These are phyloP conservation scores for Drosophila bocki DNA, from an alignment of 1,140 invertebrate genomes.

Conservation along the genomic window DNA sequence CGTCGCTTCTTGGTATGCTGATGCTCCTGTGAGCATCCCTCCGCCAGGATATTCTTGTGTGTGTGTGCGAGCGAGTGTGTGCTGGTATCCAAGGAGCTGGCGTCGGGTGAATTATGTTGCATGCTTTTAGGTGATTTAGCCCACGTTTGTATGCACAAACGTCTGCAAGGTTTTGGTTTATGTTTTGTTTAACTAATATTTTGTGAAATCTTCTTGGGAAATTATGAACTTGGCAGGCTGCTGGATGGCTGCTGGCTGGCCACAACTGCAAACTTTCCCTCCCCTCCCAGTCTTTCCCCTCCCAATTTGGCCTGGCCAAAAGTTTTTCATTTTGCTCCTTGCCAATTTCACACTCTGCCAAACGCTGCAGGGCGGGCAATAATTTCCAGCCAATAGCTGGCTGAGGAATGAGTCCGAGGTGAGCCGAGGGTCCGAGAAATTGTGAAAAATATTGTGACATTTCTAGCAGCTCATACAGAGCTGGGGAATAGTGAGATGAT, in stretches of 20 bases:
- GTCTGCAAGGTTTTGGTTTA: constrained; percentile 80
- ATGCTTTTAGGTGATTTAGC: constrained; percentile 83
- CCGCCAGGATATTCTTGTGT: not conserved
- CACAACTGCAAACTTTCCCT: constrained; percentile 19
- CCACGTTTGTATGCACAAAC: constrained; percentile 80
- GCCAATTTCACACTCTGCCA: constrained; percentile 82
- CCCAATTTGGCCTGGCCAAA: constrained; percentile 42
- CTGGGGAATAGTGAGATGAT: not conserved
- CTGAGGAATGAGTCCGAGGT: constrained; percentile 33
- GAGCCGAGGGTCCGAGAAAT: constrained; percentile 36
- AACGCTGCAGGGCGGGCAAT: constrained; percentile 72
- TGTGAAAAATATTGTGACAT: constrained; percentile 46
- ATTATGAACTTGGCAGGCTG: constrained; percentile 70
- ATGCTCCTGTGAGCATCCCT: constrained; percentile 21
- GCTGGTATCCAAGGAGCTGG: constrained; percentile 57
- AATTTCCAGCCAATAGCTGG: constrained; percentile 62
- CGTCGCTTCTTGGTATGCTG: constrained; percentile 77
- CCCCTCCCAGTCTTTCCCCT: not conserved
- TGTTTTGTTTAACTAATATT: constrained; percentile 84
- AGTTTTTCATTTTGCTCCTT: constrained; percentile 79
- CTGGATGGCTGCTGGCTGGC: constrained; percentile 20
- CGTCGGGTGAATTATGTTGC: constrained; percentile 77
- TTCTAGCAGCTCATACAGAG: constrained; percentile 12
- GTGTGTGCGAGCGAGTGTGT: constrained; percentile 31
- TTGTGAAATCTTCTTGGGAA: constrained; percentile 74